Conservation (phyloP, 2,113 vertebrate species). For the Protobothrops flavoviridis region DNA sequence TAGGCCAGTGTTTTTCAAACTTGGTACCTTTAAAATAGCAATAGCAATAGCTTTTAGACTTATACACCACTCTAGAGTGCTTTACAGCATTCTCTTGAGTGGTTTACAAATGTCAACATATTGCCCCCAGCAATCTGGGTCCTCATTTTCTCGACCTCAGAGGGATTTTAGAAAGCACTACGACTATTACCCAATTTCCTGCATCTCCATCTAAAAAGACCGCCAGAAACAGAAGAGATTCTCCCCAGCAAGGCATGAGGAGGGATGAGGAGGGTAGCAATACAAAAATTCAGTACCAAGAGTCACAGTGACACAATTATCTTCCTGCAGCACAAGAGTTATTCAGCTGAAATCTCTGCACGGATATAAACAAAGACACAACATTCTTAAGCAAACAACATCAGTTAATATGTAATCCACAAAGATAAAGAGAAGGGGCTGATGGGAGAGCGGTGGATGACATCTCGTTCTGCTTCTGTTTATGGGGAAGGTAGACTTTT, state of each 20-base stretch:
- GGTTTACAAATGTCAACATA: no score
- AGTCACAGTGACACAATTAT: neutral
- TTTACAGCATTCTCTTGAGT: no score
- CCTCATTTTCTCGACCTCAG: no score
- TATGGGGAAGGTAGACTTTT: neutral
- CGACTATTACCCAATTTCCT: neutral
- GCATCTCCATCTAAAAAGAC: neutral
- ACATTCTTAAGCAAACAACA: neutral
- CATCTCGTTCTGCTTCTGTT: neutral
- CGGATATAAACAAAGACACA: neutral
- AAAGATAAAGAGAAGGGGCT: neutral
- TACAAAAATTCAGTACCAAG: neutral
- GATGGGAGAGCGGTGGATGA: neutral
- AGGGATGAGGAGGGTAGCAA: neutral
- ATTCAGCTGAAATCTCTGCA: neutral
- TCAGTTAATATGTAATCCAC: constrained; percentile 22
- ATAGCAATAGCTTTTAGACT: no score
- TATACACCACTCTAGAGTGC: no score
- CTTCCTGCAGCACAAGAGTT: neutral
- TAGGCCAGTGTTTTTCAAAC: neutral
- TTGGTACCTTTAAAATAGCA: neutral
- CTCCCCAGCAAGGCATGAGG: neutral
- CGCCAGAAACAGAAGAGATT: neutral
- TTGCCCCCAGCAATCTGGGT: no score
- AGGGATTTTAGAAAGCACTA: neutral